Conservation (phyloP, 1,140 invertebrate genomes). For the Mamestra configurata region DNA sequence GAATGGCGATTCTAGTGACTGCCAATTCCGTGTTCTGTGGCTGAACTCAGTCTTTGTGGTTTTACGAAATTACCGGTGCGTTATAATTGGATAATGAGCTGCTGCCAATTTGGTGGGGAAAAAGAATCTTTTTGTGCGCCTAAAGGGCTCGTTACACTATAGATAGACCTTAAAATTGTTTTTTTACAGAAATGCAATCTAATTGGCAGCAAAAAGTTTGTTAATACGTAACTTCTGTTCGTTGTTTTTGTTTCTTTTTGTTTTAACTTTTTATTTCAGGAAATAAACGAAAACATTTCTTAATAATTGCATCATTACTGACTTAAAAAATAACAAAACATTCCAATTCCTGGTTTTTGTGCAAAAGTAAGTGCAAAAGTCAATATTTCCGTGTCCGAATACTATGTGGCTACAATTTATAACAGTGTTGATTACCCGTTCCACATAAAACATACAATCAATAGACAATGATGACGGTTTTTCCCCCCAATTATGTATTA, state of each 20-base stretch:
- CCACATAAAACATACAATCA: not conserved
- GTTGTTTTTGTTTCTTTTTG: not conserved
- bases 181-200: not conserved
- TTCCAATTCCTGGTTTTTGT: not conserved
- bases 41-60: slow-evolving; percentile 11
- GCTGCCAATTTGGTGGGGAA: slow-evolving; percentile 18
- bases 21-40: no score
- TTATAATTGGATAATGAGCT: slow-evolving; percentile 3
- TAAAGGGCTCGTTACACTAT: not conserved
- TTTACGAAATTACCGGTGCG: slow-evolving; percentile 11
- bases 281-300: not conserved
- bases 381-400: not conserved
- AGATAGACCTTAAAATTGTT: not conserved
- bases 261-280: no score
- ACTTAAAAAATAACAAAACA: not conserved
- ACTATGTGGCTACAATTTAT: not conserved
- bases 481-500: slow-evolving; percentile 4
- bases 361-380: not conserved
- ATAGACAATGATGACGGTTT: not conserved
- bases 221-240: not conserved
- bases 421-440: slow-evolving; percentile 6
- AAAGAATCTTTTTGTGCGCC: not conserved
- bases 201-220: not conserved
- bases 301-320: slow-evolving; percentile 4
- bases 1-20: no score